Evolutionary conservation across 2,797 vertebrate species (phyloP), one percentile per base, ranked within the genome.

Genomic region (Simalia tracyae): DNA sequence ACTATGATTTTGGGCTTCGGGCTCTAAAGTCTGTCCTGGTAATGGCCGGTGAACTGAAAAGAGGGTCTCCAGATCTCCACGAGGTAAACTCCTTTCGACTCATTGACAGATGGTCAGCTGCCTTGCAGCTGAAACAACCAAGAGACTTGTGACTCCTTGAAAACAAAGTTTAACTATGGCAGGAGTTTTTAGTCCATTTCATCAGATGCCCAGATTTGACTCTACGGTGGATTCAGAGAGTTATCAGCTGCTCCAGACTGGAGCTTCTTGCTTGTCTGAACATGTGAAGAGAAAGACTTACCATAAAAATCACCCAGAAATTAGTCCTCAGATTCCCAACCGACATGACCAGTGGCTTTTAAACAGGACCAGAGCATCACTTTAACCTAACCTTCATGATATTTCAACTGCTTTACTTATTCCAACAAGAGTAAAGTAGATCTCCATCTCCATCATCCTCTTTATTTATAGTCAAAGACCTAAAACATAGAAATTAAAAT

Each of bases 11-110:
- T 93, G 99, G 99, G 68, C 97, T 99, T 87, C 96, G 99, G 26
- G 99, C 99, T n/a, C 97, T 99, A 31, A 99, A 99, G 92, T 99
- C 99, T 6, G 99, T 99, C 85, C 94, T 99, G 72, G 98, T 99
- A 85, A 99, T 99, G 99, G 99, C 99, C 22, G 99, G 99, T 89
- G 99, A 99, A 95, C 96, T 99, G 95, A 99, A 99, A 97, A 98
- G 99, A 97, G 98, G 97, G 36, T 99, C 98, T 7, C 91, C 98
- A 26, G 98, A 99, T 2, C 98, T 99, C 14, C 97, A 72, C 42
- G 99, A 99, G 98, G 99, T 99, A 97, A 56, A 94, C 8, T 93
- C 54, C 31, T 22, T 24, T 28, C 9, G 0, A 0, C 14, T 76
- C 68, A 36, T 76, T 0, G 15, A 36, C 1, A 0, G 42, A 2